Percentiles rank a stretch among this genome's conserved stretches.
Conservation (phyloP, 2,113 vertebrate species). For the Sciurus niger region DNA sequence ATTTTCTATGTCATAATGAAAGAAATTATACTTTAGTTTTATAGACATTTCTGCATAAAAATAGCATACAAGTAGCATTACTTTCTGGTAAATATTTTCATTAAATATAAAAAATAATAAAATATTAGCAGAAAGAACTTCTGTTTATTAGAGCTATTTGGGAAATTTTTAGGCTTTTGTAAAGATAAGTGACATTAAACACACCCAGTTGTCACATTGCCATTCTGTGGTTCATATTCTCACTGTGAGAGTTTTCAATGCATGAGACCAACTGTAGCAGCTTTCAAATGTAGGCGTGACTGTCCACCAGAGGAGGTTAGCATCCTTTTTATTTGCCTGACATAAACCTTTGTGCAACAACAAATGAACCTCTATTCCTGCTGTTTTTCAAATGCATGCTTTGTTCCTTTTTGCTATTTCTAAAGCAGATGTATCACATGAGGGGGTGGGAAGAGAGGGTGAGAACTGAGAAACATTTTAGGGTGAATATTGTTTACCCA, state of each 20-base stretch:
- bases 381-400: constrained; percentile 73
- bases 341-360: constrained; percentile 75
- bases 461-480: constrained; percentile 3
- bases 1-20: constrained; percentile 37
- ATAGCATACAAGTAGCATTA: constrained; percentile 25
- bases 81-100: neutral
- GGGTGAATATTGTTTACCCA: constrained; percentile 40
- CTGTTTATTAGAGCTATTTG: constrained; percentile 46
- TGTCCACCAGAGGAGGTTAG: constrained; percentile 29
- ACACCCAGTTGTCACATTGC: constrained; percentile 67
- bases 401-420: constrained; percentile 68
- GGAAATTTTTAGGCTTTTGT: constrained; percentile 67
- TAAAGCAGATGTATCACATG: constrained; percentile 58
- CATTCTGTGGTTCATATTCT: constrained; percentile 64
- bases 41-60: constrained; percentile 34
- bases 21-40: constrained; percentile 40
- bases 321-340: constrained; percentile 71
- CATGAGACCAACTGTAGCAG: neutral
- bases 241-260: constrained; percentile 74
- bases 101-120: constrained; percentile 12
- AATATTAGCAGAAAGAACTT: constrained; percentile 43
- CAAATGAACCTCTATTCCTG: constrained; percentile 64
- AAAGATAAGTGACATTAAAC: constrained; percentile 60
- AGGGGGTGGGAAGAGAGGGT: neutral
- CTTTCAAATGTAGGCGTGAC: constrained; percentile 66